phyloP scores from a whole-genome alignment of 2,113 vertebrate species.

The Lagopus muta region DNA sequence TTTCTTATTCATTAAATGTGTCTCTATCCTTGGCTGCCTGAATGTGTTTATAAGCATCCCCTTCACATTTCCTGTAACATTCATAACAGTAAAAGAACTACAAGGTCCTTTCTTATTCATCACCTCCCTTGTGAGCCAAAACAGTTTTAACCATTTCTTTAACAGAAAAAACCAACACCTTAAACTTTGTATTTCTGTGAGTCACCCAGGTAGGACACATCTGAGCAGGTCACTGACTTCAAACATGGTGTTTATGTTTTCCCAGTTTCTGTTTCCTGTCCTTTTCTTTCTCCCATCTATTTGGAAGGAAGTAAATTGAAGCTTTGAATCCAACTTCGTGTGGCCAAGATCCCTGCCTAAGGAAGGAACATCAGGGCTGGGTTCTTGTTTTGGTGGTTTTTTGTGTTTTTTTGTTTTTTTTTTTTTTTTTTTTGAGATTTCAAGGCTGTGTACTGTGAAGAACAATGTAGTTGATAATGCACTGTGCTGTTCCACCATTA shows the following conservation, averaged over 20 bases:
- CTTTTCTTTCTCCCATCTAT: neutral
- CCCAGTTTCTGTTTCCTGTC: neutral
- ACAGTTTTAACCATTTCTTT: neutral
- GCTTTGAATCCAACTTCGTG: neutral
- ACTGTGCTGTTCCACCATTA: neutral
- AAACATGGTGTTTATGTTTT: accelerated
- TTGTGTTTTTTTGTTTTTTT: too few species aligned
- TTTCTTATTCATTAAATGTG: neutral
- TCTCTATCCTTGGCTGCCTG: neutral
- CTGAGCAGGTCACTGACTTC: neutral
- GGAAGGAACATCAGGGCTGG: neutral
- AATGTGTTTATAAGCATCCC: neutral
- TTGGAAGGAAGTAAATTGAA: neutral
- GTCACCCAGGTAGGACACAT: neutral
- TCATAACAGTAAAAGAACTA: neutral
- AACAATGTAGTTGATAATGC: neutral
- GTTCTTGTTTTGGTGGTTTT: neutral
- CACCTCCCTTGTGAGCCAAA: neutral
- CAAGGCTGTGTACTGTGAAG: neutral
- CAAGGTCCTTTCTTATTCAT: neutral
- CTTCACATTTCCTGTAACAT: neutral
- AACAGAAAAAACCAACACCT: neutral
- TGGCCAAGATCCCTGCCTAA: neutral
- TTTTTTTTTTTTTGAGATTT: neutral
- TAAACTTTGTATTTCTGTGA: neutral